These are phyloP conservation scores for Nematostella vectensis DNA, from an alignment of 92 coral and sea anemone genomes.

Conservation along the genomic window DNA sequence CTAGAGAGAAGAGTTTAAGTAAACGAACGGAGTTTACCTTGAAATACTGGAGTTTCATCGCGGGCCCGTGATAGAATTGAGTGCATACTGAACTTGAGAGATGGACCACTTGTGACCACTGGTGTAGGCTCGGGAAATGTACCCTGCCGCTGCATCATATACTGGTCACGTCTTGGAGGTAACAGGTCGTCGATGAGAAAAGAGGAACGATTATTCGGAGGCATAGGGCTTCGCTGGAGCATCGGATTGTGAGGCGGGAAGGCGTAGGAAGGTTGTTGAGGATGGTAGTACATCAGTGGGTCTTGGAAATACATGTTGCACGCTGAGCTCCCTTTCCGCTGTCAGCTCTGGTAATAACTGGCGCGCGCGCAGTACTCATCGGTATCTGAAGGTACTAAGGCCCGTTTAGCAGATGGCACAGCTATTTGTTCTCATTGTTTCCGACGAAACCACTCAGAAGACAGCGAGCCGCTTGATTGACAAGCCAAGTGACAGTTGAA, in stretches of 20 bases:
- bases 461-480: conserved; percentile 41
- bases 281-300: conserved; percentile 23
- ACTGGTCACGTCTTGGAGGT: conserved; percentile 14
- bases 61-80: conserved; percentile 24
- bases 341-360: too few relatives aligned
- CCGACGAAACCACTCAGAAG: conserved; percentile 42
- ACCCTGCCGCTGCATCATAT: conserved; percentile 21
- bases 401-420: conserved; percentile 26
- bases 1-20: too few relatives aligned
- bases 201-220: conserved; percentile 4
- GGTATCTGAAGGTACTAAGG: not conserved
- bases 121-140: conserved; percentile 21
- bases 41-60: conserved; percentile 25
- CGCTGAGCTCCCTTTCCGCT: too few relatives aligned
- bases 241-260: conserved; percentile 28
- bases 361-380: not conserved
- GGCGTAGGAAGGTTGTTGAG: conserved; percentile 19
- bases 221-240: conserved; percentile 19
- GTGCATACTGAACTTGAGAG: conserved; percentile 26
- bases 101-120: conserved; percentile 13
- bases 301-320: conserved; percentile 33
- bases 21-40: too few relatives aligned
- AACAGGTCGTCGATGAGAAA: conserved; percentile 24
- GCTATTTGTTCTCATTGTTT: conserved; percentile 35
- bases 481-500: conserved; percentile 34